phyloP scores from a whole-genome alignment of 2,797 vertebrate species.

The Phrynocephalus guinanensis region DNA sequence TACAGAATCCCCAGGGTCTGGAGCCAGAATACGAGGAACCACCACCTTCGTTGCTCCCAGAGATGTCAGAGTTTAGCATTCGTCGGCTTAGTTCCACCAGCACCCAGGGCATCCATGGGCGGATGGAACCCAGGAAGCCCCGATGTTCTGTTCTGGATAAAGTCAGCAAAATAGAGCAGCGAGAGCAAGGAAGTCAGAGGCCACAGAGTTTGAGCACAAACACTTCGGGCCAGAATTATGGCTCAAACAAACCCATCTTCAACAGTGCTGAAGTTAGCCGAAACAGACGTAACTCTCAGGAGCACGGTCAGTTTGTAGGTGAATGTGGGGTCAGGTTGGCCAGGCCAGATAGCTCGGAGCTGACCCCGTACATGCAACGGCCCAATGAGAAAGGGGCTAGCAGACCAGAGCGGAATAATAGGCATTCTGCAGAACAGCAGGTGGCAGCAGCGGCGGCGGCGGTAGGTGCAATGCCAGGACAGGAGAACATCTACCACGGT shows the following conservation, averaged over 20 bases:
- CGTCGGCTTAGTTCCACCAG: conserved; percentile 82
- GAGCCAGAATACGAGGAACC: conserved; percentile 60
- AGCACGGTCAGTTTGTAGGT: conserved; percentile 29
- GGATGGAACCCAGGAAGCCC: conserved; percentile 66
- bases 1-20: conserved; percentile 45
- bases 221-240: conserved; percentile 51
- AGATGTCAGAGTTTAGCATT: conserved; percentile 73
- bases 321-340: conserved; percentile 47
- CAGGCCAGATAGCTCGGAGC: conserved; percentile 37
- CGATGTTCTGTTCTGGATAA: conserved; percentile 91
- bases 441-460: background rate
- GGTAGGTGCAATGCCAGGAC: conserved; percentile 4
- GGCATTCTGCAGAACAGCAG: conserved; percentile 69
- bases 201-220: conserved; percentile 67
- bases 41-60: conserved; percentile 44
- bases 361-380: conserved; percentile 22
- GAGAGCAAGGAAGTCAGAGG: conserved; percentile 79
- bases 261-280: conserved; percentile 79
- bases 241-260: conserved; percentile 32
- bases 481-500: conserved; percentile 60
- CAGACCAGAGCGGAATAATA: conserved; percentile 67
- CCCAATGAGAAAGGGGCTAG: conserved; percentile 22
- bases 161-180: conserved; percentile 89
- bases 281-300: conserved; percentile 73
- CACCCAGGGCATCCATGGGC: conserved; percentile 58